Base-by-base conservation (phyloP, 1,140 invertebrate species). In the Eubasilissa regina region DNA sequence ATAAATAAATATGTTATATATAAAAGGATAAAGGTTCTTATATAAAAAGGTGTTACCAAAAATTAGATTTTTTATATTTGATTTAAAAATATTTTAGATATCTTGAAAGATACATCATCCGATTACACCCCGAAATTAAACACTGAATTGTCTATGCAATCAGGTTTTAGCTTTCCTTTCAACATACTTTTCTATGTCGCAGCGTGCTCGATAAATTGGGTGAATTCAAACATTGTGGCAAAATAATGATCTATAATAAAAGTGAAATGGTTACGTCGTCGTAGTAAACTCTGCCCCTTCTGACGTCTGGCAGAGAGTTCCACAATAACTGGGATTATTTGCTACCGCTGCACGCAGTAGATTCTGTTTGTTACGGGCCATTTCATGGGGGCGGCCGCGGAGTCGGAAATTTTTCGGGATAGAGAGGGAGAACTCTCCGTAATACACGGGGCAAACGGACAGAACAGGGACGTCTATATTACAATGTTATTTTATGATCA, bases 291-390 rank as follows among this genome's bases (percentile, higher is more conserved):
- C 4, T 43, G 55, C 44, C 35, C 47, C 25, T 48, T 62, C 47
- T 62, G n/a, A 35, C 74, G 53, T 35, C 51, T 74, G 12, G 19
- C 35, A 19, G 58, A 43, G 73, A 53, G 66, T 77, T 77, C 25
- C 44, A 44, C 60, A 77, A 75, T 75, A 77, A 77, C 60, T n/a
- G 75, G 25, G 19, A 66, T 66, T 77, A 77, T 77, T 77, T 66
- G 56, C 25, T 35, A 58, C 13, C 51, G 53, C 72, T 45, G 55
- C 55, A 58, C 12, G 72, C 19, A 15, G 72, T 74, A 56, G 72
- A 55, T 55, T 56, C n/a, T 25, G 21, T 58, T 58, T 56, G 51
- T n/a, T 74, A 58, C 9, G 13, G 17, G 51, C 70, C 47, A 43
- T n/a, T 47, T 70, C 66, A 48, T 25, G 66, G 10, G 66, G 66